Conservation (phyloP, 2,113 vertebrate genomes). For the Pelecanoides urinatrix region DNA sequence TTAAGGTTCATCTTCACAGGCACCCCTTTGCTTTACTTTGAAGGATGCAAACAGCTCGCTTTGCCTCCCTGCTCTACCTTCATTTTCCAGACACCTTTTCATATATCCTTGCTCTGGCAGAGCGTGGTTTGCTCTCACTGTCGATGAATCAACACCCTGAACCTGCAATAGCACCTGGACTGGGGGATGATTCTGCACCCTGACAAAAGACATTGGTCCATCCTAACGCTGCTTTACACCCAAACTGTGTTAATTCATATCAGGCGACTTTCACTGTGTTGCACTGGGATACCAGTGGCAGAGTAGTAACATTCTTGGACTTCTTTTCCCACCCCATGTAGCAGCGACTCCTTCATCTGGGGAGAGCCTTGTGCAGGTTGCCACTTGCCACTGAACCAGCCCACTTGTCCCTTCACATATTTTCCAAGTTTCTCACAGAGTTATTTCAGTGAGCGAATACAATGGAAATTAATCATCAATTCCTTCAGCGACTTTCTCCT, state of each 20-base stretch:
- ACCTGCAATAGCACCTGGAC: neutral
- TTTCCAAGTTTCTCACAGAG: neutral
- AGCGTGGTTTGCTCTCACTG: neutral
- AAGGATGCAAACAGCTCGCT: neutral
- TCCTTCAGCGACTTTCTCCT: neutral
- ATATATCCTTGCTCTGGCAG: neutral
- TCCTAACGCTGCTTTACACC: neutral
- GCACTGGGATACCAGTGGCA: neutral
- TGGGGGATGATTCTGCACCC: neutral
- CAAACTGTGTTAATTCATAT: neutral
- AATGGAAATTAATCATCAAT: neutral
- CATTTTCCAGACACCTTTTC: neutral
- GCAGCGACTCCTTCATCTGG: neutral
- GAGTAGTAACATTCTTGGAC: neutral
- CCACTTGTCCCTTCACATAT: neutral
- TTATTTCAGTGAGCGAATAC: neutral
- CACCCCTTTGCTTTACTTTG: neutral
- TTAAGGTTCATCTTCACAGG: slow-evolving; percentile 3
- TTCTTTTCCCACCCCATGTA: neutral
- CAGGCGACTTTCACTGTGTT: neutral
- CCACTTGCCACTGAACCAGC: neutral
- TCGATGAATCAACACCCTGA: neutral
- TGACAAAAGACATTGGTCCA: neutral
- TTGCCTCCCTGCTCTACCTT: neutral
- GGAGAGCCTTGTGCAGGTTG: neutral